Conservation (phyloP, 2,113 vertebrate genomes). For the Oreochromis tanganicae region DNA sequence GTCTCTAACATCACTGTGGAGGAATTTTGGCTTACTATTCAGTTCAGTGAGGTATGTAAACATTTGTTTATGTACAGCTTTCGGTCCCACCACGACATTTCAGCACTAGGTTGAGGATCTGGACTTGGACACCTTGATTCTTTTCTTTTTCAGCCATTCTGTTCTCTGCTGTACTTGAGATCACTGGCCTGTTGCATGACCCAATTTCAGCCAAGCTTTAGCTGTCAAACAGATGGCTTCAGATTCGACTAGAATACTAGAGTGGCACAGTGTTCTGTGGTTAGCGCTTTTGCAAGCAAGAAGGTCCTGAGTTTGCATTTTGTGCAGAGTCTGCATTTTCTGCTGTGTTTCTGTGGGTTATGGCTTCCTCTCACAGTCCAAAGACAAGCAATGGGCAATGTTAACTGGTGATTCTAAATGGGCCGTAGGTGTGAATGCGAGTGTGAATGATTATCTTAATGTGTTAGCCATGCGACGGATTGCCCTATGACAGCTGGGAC, state of each 20-base stretch:
- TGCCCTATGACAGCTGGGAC: not conserved
- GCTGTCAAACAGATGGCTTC: not conserved
- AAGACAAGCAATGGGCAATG: not conserved
- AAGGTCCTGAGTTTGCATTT: not conserved
- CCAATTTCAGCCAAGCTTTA: not conserved
- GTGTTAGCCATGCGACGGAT: not conserved
- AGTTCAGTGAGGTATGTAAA: not conserved
- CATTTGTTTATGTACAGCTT: not conserved
- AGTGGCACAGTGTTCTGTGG: not conserved
- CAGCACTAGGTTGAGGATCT: not conserved
- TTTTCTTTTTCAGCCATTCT: not conserved
- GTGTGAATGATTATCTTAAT: not conserved
- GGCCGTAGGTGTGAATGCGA: not conserved
- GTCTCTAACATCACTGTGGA: not conserved
- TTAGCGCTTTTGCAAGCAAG: not conserved
- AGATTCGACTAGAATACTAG: not conserved
- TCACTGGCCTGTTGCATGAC: not conserved
- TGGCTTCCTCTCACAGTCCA: not conserved
- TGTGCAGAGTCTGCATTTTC: not conserved
- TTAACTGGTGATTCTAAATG: not conserved
- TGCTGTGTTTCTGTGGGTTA: not conserved
- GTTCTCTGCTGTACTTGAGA: not conserved
- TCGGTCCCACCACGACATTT: not conserved
- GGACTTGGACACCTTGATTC: not conserved
- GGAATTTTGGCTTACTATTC: not conserved